Conservation (phyloP, 2,113 vertebrate species). For the Gavialis gangeticus region DNA sequence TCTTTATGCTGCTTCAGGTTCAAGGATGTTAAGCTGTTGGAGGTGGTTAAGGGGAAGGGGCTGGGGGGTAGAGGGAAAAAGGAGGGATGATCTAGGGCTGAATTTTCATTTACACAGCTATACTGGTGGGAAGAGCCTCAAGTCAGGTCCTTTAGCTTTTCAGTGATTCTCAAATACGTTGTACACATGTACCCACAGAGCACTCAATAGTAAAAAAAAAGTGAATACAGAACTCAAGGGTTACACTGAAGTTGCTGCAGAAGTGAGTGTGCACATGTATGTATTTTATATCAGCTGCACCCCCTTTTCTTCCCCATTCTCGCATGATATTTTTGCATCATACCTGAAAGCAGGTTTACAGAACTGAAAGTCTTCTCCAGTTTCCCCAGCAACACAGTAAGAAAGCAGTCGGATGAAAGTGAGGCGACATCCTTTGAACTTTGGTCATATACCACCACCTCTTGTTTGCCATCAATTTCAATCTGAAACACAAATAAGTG, state of each 20-base stretch:
- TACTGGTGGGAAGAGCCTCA: not conserved
- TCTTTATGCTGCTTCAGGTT: not conserved
- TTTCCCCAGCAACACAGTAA: slow-evolving; percentile 91
- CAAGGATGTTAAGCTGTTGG: not conserved
- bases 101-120: not conserved
- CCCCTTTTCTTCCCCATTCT: not conserved
- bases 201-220: not conserved
- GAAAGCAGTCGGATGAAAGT: slow-evolving; percentile 89
- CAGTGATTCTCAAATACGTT: not conserved
- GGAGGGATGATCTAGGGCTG: too few species aligned
- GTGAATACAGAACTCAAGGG: not conserved
- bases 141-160: not conserved
- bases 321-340: slow-evolving; percentile 1
- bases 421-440: slow-evolving; percentile 85
- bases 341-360: slow-evolving; percentile 93
- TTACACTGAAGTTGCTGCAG: not conserved
- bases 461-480: slow-evolving; percentile 85
- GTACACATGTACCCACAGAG: not conserved
- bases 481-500: slow-evolving; percentile 79
- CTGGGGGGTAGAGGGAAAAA: too few species aligned
- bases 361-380: slow-evolving; percentile 91
- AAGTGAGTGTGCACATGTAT: not conserved
- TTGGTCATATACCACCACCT: slow-evolving; percentile 96
- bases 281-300: fast-evolving
- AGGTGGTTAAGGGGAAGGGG: too few species aligned